Percentiles rank a stretch among this genome's conserved stretches.
phyloP scores from a whole-genome alignment of 2,888 invertebrate species.

The Coenonympha arcania region DNA sequence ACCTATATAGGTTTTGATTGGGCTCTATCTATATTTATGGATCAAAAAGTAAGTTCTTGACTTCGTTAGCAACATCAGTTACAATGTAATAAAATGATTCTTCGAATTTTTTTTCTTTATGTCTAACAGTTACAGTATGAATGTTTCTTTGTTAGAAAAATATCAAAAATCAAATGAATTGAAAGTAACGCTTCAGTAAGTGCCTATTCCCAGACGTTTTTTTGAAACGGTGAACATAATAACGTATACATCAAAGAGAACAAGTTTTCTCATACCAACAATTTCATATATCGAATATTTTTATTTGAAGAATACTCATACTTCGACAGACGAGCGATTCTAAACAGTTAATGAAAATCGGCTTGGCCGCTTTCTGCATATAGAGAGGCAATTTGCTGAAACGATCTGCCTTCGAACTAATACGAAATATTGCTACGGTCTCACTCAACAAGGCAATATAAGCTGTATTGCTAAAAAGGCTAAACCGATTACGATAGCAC shows the following conservation, averaged over 20 bases:
- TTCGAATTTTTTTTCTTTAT: background rate
- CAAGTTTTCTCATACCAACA: background rate
- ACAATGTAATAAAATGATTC: background rate
- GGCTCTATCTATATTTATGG: too few relatives aligned
- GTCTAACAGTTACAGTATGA: background rate
- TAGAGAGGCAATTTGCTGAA: slow-evolving; percentile 63
- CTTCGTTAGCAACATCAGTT: too few relatives aligned
- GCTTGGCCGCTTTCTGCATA: slow-evolving; percentile 61
- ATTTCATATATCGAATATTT: slow-evolving; percentile 14
- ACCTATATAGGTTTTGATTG: too few relatives aligned
- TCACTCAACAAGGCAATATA: slow-evolving; percentile 34
- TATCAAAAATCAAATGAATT: background rate
- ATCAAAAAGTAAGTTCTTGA: too few relatives aligned
- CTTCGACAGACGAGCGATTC: slow-evolving; percentile 42
- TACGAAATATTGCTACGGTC: slow-evolving; percentile 48
- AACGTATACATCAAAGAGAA: slow-evolving; percentile 1
- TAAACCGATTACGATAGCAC: slow-evolving; percentile 26
- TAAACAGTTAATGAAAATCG: slow-evolving; percentile 64
- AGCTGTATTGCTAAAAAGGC: slow-evolving; percentile 31
- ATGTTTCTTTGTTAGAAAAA: background rate
- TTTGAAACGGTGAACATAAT: background rate
- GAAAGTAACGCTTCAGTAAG: background rate
- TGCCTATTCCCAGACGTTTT: background rate
- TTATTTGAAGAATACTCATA: slow-evolving; percentile 35
- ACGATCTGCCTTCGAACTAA: slow-evolving; percentile 55